Conservation (phyloP, 2,888 invertebrate species). For the Platycnemis pennipes region DNA sequence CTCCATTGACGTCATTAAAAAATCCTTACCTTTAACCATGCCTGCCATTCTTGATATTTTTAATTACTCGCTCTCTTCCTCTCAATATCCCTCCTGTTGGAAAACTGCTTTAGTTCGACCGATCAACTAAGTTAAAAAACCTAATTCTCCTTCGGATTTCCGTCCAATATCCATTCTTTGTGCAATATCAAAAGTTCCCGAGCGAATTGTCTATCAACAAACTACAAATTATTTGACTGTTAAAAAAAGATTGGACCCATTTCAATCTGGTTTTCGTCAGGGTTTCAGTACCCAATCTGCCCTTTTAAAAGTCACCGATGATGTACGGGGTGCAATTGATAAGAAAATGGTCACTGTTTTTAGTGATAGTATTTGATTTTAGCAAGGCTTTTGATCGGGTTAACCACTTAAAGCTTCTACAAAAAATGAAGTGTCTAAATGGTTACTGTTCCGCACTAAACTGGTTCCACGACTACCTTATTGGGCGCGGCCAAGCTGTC, state of each 20-base stretch:
- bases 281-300: too few species aligned
- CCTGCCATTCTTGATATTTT: not conserved
- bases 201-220: too few species aligned
- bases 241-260: too few species aligned
- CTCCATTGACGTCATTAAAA: not conserved
- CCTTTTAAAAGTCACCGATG: not conserved
- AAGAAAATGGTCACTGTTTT: not conserved
- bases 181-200: too few species aligned
- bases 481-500: not conserved
- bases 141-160: too few species aligned
- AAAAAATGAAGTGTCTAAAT: not conserved
- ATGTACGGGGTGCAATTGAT: not conserved
- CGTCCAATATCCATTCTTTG: too few species aligned
- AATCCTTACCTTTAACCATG: not conserved
- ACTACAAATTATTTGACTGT: too few species aligned
- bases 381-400: not conserved
- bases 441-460: not conserved
- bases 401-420: not conserved
- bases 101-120: too few species aligned
- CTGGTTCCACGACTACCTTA: not conserved
- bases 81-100: too few species aligned
- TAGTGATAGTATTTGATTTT: slow-evolving; percentile 1
- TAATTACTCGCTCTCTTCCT: not conserved
- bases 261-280: not conserved
- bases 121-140: too few species aligned